Evolutionary conservation across 2,113 vertebrate genomes (phyloP), one percentile per base, ranked within the genome.

Genomic region (Brienomyrus longianalis): DNA sequence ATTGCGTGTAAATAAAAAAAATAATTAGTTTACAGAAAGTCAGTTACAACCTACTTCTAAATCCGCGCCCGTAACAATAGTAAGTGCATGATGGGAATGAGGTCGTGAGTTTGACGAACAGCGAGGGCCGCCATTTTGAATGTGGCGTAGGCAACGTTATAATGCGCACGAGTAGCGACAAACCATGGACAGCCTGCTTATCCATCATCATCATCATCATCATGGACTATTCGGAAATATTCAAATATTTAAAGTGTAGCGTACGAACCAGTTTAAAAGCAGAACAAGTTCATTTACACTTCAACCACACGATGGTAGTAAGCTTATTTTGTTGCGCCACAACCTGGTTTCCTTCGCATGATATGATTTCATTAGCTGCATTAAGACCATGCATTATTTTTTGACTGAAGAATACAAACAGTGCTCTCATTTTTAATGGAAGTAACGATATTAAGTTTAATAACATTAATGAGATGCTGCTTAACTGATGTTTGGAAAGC

Each of bases 141-240:
- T 50, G 88, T 45, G 88, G 51, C 88, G 59, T 3, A 5, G 10
- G 10, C 48, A 51, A 45, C 21, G 23, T 21, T 88, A 92, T 92
- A 8, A 92, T 93, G 92, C 15, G 43, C 43, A 43, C 90, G 91
- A 93, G 91, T n/a, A 85, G 39, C 5, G 45, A 90, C 89, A 62
- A 35, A 35, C 31, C 15, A 43, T 45, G 39, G 7, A 43, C 3
- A 39, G 35, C 39, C 5, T 83, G 35, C 15, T 83, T 43, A 43
- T n/a, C 17, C 4, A 9, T 83, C 19, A 3, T 83, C 7, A 43
- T 88, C 39, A 52, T 90, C 85, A 51, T 88, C 3, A 62, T 62
- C 5, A 13, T 66, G 8, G 90, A 92, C 19, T 45, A 45, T 83
- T 39, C 2, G 35, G 77, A 35, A 39, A 23, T 43, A 45, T 83